Conservation (phyloP, 2,113 vertebrate species). For the Lepisosteus osseus region DNA sequence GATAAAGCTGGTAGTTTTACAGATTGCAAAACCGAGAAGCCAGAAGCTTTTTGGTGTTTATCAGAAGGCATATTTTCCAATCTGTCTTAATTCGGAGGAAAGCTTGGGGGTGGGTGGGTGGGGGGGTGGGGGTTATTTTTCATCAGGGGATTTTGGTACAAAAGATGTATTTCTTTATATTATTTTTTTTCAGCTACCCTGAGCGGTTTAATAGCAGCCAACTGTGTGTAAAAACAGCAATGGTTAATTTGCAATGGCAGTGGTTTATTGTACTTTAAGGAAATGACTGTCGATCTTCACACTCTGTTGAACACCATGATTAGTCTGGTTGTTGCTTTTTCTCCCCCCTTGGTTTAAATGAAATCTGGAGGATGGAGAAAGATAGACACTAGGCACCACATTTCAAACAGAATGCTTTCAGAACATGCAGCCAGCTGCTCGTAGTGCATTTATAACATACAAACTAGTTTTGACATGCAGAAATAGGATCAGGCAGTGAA, state of each 20-base stretch:
- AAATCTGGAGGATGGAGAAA: neutral
- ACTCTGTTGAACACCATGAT: conserved; percentile 18
- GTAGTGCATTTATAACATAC: no score
- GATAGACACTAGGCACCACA: neutral
- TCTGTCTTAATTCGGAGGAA: neutral
- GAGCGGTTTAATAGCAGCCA: conserved; percentile 1
- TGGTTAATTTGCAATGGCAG: conserved; percentile 10
- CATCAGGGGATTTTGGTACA: neutral
- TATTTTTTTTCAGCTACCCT: conserved; percentile 2
- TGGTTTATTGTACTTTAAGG: conserved; percentile 7
- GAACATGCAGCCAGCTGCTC: neutral
- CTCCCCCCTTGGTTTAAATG: neutral
- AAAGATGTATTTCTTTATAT: no score
- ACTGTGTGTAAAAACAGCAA: conserved; percentile 2
- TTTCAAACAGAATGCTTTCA: neutral
- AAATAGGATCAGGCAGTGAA: no score
- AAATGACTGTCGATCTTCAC: conserved; percentile 21
- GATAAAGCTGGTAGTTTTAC: neutral
- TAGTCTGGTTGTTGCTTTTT: conserved; percentile 4
- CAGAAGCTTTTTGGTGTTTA: neutral
- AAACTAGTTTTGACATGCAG: no score
- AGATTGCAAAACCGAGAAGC: neutral
- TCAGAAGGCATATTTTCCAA: neutral
- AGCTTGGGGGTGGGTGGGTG: neutral
- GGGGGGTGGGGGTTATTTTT: neutral